Evolutionary conservation across 2,113 vertebrate genomes (phyloP).

Genomic region (Cololabis saira): DNA sequence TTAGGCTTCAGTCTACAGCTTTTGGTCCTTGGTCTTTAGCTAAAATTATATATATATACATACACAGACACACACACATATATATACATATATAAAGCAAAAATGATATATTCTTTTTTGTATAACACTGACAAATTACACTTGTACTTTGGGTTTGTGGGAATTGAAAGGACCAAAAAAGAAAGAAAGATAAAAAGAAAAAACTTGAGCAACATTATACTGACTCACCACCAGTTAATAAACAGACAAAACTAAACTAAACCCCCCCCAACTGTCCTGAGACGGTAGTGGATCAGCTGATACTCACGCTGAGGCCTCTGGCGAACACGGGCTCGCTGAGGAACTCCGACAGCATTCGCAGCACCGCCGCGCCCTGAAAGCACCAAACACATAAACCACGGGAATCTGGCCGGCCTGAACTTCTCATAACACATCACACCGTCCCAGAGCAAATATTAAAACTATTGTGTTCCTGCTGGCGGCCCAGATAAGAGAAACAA

Average conservation of each 20-base stretch:
- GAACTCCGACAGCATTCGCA: constrained; percentile 93
- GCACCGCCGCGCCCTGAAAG: constrained; percentile 88
- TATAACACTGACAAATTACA: too few relatives aligned
- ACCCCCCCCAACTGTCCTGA: not conserved
- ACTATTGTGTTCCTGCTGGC: too few relatives aligned
- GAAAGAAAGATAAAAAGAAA: not conserved
- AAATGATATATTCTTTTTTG: too few relatives aligned
- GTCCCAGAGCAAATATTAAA: too few relatives aligned
- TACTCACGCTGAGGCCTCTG: constrained; percentile 87
- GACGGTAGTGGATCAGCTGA: not conserved
- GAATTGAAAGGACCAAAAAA: constrained; percentile 5
- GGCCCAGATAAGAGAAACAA: not conserved
- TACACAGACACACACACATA: too few relatives aligned
- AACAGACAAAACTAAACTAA: not conserved
- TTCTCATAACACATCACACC: not conserved
- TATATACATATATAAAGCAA: too few relatives aligned
- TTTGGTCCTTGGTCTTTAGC: too few relatives aligned
- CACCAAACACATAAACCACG: constrained; percentile 26
- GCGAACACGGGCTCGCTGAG: constrained; percentile 87
- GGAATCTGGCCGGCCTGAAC: constrained; percentile 5
- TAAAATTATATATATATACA: too few relatives aligned
- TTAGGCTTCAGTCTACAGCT: too few relatives aligned
- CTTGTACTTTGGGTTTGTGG: too few relatives aligned
- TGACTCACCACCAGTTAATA: not conserved
- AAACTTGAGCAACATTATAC: not conserved